Conservation (phyloP, 2,888 invertebrate species). For the Pristionchus maxplancki region DNA sequence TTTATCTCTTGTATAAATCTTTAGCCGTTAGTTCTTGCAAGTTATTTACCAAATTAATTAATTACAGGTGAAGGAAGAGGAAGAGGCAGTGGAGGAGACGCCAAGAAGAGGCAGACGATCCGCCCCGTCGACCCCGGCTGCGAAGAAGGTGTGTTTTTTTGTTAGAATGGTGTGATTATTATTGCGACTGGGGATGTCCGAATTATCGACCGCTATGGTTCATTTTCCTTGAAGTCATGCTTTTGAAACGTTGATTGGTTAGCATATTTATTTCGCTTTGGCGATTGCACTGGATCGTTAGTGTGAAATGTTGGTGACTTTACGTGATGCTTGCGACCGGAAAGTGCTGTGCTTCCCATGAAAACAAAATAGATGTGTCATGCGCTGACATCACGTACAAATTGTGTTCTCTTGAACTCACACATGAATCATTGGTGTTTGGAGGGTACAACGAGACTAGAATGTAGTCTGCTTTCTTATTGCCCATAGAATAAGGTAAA, state of each 20-base stretch:
- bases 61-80: not conserved
- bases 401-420: no score
- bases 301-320: not conserved
- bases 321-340: no score
- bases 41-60: no score
- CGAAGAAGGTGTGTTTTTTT: constrained; percentile 4
- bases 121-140: not conserved
- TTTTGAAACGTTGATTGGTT: not conserved
- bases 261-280: not conserved
- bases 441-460: no score
- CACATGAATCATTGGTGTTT: not conserved
- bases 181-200: no score
- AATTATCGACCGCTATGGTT: no score
- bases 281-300: not conserved
- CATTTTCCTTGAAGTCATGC: not conserved
- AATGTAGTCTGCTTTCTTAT: no score
- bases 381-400: no score
- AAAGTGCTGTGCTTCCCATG: no score
- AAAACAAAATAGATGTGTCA: no score
- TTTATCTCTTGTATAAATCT: not conserved
- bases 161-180: not conserved
- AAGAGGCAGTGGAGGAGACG: not conserved
- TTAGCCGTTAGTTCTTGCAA: not conserved
- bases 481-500: no score
- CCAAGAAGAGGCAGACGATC: constrained; percentile 53